Evolutionary conservation across 2,113 vertebrate genomes (phyloP), one percentile per base, ranked within the genome.

Genomic region (Rhea pennata): DNA sequence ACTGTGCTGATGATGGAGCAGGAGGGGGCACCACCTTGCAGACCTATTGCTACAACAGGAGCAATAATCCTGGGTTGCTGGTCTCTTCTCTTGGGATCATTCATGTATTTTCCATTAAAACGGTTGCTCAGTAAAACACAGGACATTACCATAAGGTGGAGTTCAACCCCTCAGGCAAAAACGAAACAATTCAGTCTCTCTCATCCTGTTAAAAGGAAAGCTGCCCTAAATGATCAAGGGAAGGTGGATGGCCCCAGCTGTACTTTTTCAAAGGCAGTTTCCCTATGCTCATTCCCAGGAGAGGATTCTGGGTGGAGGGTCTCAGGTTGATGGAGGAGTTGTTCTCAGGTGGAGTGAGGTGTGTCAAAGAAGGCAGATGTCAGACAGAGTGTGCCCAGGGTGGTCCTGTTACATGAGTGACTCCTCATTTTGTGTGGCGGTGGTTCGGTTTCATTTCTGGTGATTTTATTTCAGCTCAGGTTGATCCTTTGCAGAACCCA

Each of bases 351-450:
- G 3, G 29, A 44, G 80, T 1, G 4, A 77, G 83, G 29, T 69
- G 69, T 33, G 39, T 44, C 40, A 15, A 75, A 83, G 23, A 56
- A 76, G 23, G 0, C 66, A 42, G 9, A 40, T 75, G 53, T 77
- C 53, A 27, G 17, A 31, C 31, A 19, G 1, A 20, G 40, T 1
- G 31, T 75, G 40, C 11, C 23, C 3, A 0, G 6, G 15, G n/a
- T 23, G 8, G 2, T 27, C 5, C 50, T 70, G 36, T 40, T 33
- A 5, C 77, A 1, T 0, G 33, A 20, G 21, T 0, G 2, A 9
- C 23, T 27, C 40, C 59, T 70, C 56, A 19, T 33, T 19, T 20
- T 33, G 56, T 10, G 16, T 59, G 56, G 0, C 1, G 44, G 40
- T 2, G 0, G 1, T 27, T 53, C 33, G 8, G 48, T 2, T 17